phyloP scores from a whole-genome alignment of 2,797 vertebrate species.

The Threskiornis aethiopicus region DNA sequence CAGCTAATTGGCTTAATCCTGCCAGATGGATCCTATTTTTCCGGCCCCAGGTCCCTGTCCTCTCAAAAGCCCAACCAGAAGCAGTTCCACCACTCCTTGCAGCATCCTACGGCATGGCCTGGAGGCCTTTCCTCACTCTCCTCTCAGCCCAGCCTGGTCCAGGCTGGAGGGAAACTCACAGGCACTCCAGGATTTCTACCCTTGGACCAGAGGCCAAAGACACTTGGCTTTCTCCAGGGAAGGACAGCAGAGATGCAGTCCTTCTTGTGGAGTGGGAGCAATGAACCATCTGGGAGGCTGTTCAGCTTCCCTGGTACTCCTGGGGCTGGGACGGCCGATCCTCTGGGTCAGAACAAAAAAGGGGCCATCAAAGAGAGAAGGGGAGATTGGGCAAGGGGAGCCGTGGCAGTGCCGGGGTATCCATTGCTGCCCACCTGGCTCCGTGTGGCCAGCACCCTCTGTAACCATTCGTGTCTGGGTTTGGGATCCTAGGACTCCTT shows the following conservation, averaged over 20 bases:
- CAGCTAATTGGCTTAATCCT: neutral
- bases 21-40: neutral
- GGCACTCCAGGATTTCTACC: neutral
- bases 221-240: neutral
- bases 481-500: constrained; percentile 88
- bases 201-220: neutral
- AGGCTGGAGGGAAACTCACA: neutral
- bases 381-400: neutral
- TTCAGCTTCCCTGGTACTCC: neutral
- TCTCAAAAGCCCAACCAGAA: neutral
- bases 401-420: rapidly evolving
- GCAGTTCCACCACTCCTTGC: neutral
- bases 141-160: neutral
- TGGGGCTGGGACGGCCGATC: neutral
- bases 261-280: neutral
- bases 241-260: neutral
- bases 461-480: neutral
- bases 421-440: neutral
- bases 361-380: neutral
- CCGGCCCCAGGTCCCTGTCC: too few species aligned
- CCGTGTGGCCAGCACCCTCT: neutral
- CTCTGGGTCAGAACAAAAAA: neutral
- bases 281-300: neutral
- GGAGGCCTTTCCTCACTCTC: neutral
- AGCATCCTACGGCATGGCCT: neutral